phyloP scores from a whole-genome alignment of 2,113 vertebrate species.

The Lepisosteus oculatus region DNA sequence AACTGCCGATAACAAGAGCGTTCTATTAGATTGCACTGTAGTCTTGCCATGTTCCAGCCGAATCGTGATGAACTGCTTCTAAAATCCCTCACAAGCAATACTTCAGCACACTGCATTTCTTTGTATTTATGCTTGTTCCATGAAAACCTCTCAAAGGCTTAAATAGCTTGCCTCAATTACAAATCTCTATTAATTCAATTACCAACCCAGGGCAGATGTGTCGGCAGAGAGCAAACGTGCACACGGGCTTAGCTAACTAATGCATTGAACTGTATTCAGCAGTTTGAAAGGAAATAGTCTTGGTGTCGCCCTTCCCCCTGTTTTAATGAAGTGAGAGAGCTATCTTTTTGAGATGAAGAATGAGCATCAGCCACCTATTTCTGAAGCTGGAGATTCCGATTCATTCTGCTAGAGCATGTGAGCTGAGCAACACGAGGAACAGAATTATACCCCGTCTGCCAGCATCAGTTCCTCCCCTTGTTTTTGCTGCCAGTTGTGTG shows the following conservation, averaged over 20 bases:
- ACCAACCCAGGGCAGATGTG: neutral
- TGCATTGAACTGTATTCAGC: neutral
- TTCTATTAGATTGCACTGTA: too few relatives aligned
- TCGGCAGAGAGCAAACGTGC: neutral
- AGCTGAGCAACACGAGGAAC: neutral
- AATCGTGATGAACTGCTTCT: too few relatives aligned
- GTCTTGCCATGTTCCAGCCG: too few relatives aligned
- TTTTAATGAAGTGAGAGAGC: neutral
- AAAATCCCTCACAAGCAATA: too few relatives aligned
- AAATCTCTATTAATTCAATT: neutral
- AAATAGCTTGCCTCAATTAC: neutral
- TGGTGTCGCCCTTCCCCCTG: neutral
- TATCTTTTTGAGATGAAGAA: neutral
- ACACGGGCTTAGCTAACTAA: neutral
- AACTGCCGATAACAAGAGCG: too few relatives aligned
- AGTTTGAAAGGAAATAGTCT: neutral
- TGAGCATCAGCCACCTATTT: neutral
- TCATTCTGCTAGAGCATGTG: neutral
- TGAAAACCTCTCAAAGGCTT: slow-evolving; percentile 3
- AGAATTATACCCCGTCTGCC: neutral
- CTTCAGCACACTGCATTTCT: neutral
- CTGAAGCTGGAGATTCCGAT: neutral
- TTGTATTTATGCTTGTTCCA: neutral
- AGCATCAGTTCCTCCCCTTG: neutral
- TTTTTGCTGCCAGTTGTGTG: neutral